Base-by-base conservation (phyloP, 2,888 invertebrate species). In the Drosophila prostipennis region DNA sequence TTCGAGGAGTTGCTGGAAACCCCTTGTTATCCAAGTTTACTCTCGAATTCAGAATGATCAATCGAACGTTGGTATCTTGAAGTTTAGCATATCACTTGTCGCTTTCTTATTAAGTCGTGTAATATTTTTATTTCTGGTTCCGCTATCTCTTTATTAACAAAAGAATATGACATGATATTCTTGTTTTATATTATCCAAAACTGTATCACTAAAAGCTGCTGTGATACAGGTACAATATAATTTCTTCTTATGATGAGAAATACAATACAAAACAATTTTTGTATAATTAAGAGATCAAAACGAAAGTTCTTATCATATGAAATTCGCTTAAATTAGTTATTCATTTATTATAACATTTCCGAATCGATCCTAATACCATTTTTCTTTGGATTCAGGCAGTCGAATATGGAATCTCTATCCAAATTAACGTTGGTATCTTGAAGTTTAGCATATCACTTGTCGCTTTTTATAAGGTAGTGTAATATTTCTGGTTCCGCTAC, bases 391-490 rank as follows among this genome's bases (percentile, higher is more conserved):
- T 11, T 11, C 3, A 11, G 0, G 4, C 11, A 3, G 11, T 11
- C 34, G 11, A 3, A 23, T 3, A 23, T 23, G 23, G 23, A 34
- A 11, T 26, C 6, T 26, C 26, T 6, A 40, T 7, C 13, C 43
- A 52, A 72, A n/a, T n/a, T n/a, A 42, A 42, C 40, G 40, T 16
- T 40, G 40, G 3, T 42, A 16, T 42, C 10, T 42, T 16, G 1
- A 19, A 19, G 10, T 19, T 40, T 10, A 19, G 16, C 19, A 19
- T 10, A 39, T 39, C 39, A 7, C 14, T 39, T 39, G 14, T 8
- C 39, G 1, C 14, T 14, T 19, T 42, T 42, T 19, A 19, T 3
- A 6, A 16, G 4, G 26, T 26, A 0, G 26, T 1, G 2, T 16
- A 16, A 40, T 10, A 40, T 16, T 43, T 43, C 43, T 29, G 37